Conservation (phyloP, 2,888 invertebrate genomes). For the Pollenia labialis region DNA sequence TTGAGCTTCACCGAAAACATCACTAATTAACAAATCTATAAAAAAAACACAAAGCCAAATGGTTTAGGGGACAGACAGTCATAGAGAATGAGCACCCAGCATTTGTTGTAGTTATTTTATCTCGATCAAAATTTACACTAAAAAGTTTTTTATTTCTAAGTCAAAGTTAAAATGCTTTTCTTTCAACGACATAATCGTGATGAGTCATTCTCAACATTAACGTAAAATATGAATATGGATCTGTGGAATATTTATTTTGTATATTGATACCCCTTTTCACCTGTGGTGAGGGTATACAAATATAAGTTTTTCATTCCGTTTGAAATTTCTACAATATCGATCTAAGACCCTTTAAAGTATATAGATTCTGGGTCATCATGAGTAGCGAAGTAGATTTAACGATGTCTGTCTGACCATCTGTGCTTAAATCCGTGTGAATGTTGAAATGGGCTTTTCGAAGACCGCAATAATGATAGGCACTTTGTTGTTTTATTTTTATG, state of each 20-base stretch:
- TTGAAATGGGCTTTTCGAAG: no score
- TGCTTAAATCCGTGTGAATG: no score
- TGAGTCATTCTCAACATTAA: constrained; percentile 27
- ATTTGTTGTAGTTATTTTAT: neutral
- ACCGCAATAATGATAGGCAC: no score
- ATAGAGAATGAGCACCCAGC: neutral
- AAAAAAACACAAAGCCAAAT: constrained; percentile 1
- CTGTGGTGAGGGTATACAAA: no score
- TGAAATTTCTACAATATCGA: no score
- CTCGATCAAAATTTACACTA: neutral
- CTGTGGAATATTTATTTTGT: constrained; percentile 8
- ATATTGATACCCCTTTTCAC: no score
- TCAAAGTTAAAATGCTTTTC: constrained; percentile 3
- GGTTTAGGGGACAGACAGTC: neutral
- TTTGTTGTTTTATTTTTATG: neutral
- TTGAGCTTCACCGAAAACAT: constrained; percentile 1
- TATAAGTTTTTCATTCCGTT: no score
- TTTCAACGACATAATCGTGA: constrained; percentile 15
- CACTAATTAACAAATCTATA: neutral
- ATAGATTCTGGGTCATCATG: no score
- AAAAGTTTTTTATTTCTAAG: constrained; percentile 23
- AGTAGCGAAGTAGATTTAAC: no score
- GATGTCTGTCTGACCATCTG: no score
- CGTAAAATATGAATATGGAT: neutral
- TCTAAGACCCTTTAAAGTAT: no score